Conservation (phyloP, 2,888 invertebrate species). For the Hermaeophaga mercurialis region DNA sequence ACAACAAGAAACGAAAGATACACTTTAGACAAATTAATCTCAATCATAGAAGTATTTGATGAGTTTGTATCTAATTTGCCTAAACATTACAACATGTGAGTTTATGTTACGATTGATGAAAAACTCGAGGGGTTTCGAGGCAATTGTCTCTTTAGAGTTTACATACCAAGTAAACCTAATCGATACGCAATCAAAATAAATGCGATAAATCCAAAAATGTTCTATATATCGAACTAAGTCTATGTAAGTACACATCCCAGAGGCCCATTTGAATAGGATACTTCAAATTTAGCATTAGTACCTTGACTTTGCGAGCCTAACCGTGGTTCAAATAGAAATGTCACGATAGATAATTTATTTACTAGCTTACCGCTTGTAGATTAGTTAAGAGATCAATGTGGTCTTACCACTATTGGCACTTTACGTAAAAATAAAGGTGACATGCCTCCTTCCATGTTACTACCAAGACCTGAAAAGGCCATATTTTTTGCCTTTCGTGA, state of each 20-base stretch:
- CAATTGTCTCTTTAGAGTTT: conserved; percentile 7
- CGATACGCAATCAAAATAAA: conserved; percentile 15
- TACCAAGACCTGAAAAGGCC: too few relatives aligned
- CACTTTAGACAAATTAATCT: not conserved
- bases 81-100: not conserved
- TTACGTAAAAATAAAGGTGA: too few relatives aligned
- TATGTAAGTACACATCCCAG: not conserved
- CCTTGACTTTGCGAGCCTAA: too few relatives aligned
- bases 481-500: too few relatives aligned
- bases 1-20: conserved; percentile 3
- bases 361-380: too few relatives aligned
- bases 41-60: not conserved
- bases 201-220: conserved; percentile 10
- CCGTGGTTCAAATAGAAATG: too few relatives aligned
- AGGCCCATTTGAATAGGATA: not conserved
- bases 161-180: conserved; percentile 10
- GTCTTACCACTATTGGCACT: too few relatives aligned
- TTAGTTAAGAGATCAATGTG: too few relatives aligned
- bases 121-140: conserved; percentile 16
- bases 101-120: conserved; percentile 13
- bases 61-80: not conserved
- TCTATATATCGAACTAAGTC: not conserved
- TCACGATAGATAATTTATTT: too few relatives aligned
- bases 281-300: too few relatives aligned
- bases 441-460: too few relatives aligned